Evolutionary conservation across 2,888 invertebrate species (phyloP).

Genomic region (Archips crataeganus): DNA sequence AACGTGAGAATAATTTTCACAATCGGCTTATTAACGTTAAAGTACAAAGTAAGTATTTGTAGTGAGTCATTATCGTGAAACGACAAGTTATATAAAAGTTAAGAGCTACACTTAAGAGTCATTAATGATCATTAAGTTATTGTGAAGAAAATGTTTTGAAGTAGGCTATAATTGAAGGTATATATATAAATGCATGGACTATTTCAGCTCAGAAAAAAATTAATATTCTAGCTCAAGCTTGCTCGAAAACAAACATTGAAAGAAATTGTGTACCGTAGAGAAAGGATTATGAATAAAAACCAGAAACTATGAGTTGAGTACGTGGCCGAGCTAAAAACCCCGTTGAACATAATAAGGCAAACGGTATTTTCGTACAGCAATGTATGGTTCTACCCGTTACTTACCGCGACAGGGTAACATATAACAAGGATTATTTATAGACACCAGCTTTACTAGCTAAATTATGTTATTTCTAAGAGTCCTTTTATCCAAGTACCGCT

Average conservation of each 20-base stretch:
- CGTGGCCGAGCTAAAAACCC: constrained; percentile 68
- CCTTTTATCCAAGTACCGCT: not conserved
- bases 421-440: constrained; percentile 53
- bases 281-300: constrained; percentile 40
- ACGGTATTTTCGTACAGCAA: constrained; percentile 72
- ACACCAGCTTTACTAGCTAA: not conserved
- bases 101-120: constrained; percentile 2
- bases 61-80: constrained; percentile 25
- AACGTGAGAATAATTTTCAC: constrained; percentile 36
- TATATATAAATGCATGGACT: not conserved
- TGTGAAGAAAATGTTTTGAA: not conserved
- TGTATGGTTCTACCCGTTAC: constrained; percentile 73
- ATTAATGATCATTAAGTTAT: constrained; percentile 16
- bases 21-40: constrained; percentile 15
- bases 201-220: not conserved
- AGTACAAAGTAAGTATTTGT: constrained; percentile 9
- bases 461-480: not conserved
- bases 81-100: constrained; percentile 13
- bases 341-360: constrained; percentile 71
- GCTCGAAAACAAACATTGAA: constrained; percentile 19
- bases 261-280: constrained; percentile 34
- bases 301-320: constrained; percentile 41
- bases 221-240: not conserved
- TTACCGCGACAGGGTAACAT: constrained; percentile 68
- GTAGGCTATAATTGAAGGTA: not conserved